These are phyloP conservation scores for Apodemus speciosus DNA, from an alignment of 2,113 vertebrate species.

Conservation along the genomic window DNA sequence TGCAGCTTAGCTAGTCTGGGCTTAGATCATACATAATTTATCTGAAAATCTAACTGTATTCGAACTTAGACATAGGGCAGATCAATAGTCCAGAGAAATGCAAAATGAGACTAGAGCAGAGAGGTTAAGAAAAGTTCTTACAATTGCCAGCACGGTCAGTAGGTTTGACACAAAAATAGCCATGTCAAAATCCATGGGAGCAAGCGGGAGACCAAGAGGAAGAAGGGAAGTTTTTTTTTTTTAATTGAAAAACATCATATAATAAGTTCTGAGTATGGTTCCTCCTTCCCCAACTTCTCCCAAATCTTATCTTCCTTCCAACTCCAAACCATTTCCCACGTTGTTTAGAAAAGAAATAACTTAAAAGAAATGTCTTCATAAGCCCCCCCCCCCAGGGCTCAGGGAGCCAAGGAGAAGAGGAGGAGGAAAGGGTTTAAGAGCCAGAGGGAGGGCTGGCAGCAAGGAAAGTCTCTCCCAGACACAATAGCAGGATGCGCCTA, in stretches of 20 bases:
- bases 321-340: not conserved
- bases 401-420: not conserved
- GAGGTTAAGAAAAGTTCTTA: not conserved
- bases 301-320: not conserved
- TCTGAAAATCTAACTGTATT: slow-evolving; percentile 47
- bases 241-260: not conserved
- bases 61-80: slow-evolving; percentile 7
- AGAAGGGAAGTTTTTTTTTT: not conserved
- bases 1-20: slow-evolving; percentile 40
- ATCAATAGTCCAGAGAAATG: slow-evolving; percentile 43
- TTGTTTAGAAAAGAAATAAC: not conserved
- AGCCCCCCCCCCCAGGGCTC: rapidly evolving
- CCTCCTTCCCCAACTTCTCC: not conserved
- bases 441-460: no score
- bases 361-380: not conserved
- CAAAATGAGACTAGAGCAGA: not conserved
- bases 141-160: not conserved
- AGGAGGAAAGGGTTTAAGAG: not conserved
- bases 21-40: slow-evolving; percentile 48
- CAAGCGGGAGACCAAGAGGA: not conserved
- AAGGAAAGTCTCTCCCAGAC: not conserved
- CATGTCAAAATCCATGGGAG: not conserved
- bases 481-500: not conserved
- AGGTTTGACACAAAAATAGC: not conserved
- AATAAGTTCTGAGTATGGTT: not conserved